phyloP scores from a whole-genome alignment of 2,888 invertebrate genomes.

The Hirtodrosophila trivittata region DNA sequence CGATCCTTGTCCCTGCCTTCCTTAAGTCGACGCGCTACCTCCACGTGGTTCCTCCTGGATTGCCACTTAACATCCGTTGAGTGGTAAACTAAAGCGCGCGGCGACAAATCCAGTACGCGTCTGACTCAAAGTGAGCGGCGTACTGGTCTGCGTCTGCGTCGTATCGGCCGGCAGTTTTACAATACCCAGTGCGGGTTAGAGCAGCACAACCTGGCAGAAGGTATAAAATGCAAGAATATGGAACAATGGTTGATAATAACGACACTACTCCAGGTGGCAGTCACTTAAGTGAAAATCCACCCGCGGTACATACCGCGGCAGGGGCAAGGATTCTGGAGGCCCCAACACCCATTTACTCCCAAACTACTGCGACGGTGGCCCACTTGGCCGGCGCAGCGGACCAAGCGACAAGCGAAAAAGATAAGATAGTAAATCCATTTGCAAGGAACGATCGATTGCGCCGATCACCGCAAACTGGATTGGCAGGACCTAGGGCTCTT shows the following conservation, averaged over 20 bases:
- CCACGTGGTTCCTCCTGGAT: neutral
- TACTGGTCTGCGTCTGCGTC: slow-evolving; percentile 8
- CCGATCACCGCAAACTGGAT: neutral
- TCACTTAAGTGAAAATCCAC: slow-evolving; percentile 19
- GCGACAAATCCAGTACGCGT: slow-evolving; percentile 1
- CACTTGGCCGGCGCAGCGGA: slow-evolving; percentile 4
- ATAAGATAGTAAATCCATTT: too few species aligned
- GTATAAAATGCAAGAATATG: too few species aligned
- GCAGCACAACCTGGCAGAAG: too few species aligned
- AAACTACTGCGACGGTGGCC: slow-evolving; percentile 4
- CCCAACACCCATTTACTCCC: too few species aligned
- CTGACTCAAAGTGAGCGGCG: slow-evolving; percentile 7
- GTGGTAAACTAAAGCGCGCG: too few species aligned
- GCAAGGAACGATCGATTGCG: too few species aligned
- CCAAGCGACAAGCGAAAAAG: neutral
- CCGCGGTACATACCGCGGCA: neutral
- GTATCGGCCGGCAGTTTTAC: slow-evolving; percentile 5
- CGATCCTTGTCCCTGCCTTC: neutral
- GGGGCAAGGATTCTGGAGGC: slow-evolving; percentile 19
- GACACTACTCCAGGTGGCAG: slow-evolving; percentile 8
- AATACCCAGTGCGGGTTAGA: neutral
- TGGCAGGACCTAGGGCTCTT: too few species aligned
- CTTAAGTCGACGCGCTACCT: neutral
- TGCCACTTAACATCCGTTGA: too few species aligned
- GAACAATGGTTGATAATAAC: neutral